These are phyloP conservation scores for Mycetomoellerius zeteki DNA, from an alignment of 1,140 invertebrate genomes.

Conservation along the genomic window DNA sequence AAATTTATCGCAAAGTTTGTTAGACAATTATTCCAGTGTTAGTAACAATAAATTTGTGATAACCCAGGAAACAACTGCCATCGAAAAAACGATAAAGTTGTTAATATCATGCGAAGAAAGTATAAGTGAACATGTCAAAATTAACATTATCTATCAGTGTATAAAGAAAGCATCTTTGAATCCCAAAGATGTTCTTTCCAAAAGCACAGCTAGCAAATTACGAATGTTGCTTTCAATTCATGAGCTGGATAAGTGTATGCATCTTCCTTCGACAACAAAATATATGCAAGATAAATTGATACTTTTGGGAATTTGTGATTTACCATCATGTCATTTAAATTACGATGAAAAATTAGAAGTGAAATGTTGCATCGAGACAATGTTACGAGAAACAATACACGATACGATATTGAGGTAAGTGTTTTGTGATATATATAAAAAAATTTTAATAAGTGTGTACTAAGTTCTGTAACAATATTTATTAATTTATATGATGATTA, in stretches of 20 bases:
- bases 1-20: conserved; percentile 67
- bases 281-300: conserved; percentile 69
- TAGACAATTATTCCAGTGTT: conserved; percentile 56
- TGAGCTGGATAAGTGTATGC: conserved; percentile 76
- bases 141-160: conserved; percentile 74
- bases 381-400: conserved; percentile 73
- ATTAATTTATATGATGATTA: conserved; percentile 25
- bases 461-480: conserved; percentile 18
- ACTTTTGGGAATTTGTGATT: conserved; percentile 78
- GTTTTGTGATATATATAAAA: conserved; percentile 7
- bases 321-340: conserved; percentile 72
- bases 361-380: conserved; percentile 73
- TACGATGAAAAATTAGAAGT: conserved; percentile 75
- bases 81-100: conserved; percentile 66
- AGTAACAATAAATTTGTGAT: conserved; percentile 24
- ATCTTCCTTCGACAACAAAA: conserved; percentile 68
- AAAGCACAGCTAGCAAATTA: conserved; percentile 68
- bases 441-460: conserved; percentile 2
- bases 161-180: conserved; percentile 65
- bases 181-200: conserved; percentile 51
- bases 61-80: conserved; percentile 45
- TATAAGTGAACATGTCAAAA: conserved; percentile 70
- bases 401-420: conserved; percentile 73
- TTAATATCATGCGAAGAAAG: conserved; percentile 74
- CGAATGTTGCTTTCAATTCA: conserved; percentile 70